A percentile compares a stretch with the other conserved stretches of the same genome.
Evolutionary conservation across 2,797 vertebrate species (phyloP).

Genomic region (Balearica regulorum): DNA sequence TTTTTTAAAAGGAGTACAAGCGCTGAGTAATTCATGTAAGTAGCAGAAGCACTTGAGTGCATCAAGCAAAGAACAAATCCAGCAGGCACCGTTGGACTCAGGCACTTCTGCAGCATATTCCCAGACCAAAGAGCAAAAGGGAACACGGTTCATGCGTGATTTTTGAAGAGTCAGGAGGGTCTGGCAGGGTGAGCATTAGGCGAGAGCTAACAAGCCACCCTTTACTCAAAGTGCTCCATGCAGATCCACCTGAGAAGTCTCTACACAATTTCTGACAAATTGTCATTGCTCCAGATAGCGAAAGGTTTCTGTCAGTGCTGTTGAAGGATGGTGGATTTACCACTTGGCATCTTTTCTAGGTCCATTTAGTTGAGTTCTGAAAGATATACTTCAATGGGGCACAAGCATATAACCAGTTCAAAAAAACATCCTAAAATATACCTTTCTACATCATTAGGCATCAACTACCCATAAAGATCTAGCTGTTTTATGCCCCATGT

Average conservation of each 20-base stretch:
- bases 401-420: not conserved
- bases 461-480: not conserved
- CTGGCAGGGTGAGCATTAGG: not conserved
- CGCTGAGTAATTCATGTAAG: not conserved
- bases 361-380: not conserved
- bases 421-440: not conserved
- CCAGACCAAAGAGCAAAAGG: not conserved
- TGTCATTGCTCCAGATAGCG: fast-evolving
- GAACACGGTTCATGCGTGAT: not conserved
- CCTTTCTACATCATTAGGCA: not conserved
- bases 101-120: not conserved
- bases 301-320: not conserved
- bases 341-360: not conserved
- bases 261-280: not conserved
- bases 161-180: not conserved
- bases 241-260: not conserved
- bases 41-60: not conserved
- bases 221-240: not conserved
- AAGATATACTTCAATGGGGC: not conserved
- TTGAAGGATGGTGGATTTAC: not conserved
- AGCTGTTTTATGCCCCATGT: not conserved
- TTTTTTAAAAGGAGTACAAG: not conserved
- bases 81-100: not conserved
- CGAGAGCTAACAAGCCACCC: not conserved
- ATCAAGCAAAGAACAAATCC: not conserved